Evolutionary conservation across 2,113 vertebrate species (phyloP).

Genomic region (Toxotes jaculatrix): DNA sequence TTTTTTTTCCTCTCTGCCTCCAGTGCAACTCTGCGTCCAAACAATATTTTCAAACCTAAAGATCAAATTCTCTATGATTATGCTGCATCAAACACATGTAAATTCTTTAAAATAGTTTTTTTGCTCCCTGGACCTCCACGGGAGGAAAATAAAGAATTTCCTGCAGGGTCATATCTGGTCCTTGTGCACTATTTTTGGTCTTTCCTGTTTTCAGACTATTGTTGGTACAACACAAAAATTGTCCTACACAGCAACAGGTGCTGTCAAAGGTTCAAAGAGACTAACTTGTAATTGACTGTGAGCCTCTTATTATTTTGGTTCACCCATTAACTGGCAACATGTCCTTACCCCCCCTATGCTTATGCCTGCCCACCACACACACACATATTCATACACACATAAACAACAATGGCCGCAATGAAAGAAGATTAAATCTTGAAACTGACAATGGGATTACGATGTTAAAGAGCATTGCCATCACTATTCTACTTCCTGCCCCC

Average conservation of each 20-base stretch:
- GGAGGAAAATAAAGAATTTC: slow-evolving; percentile 41
- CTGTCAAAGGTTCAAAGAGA: slow-evolving; percentile 33
- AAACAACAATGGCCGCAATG: slow-evolving; percentile 58
- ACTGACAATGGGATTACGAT: slow-evolving; percentile 75
- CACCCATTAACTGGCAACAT: slow-evolving; percentile 32
- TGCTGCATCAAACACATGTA: neutral
- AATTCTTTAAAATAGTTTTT: neutral
- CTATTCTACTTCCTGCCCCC: slow-evolving; percentile 72
- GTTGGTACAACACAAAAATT: slow-evolving; percentile 53
- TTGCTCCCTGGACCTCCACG: neutral
- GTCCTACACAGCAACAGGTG: slow-evolving; percentile 51
- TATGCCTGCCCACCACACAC: slow-evolving; percentile 7
- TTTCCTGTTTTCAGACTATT: slow-evolving; percentile 64
- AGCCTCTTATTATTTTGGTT: slow-evolving; percentile 52
- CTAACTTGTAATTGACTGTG: slow-evolving; percentile 54
- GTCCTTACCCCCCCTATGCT: neutral
- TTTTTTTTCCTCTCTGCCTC: neutral
- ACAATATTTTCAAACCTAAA: neutral
- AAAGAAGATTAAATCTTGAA: slow-evolving; percentile 69
- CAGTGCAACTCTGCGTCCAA: neutral
- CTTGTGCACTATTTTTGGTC: slow-evolving; percentile 45
- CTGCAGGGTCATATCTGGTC: slow-evolving; percentile 36
- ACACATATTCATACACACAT: slow-evolving; percentile 28
- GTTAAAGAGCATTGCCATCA: slow-evolving; percentile 67
- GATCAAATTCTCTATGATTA: neutral